A percentile compares a stretch with the other conserved stretches of the same genome.
phyloP scores from a whole-genome alignment of 2,113 vertebrate genomes.

The Balaenoptera acutorostrata region DNA sequence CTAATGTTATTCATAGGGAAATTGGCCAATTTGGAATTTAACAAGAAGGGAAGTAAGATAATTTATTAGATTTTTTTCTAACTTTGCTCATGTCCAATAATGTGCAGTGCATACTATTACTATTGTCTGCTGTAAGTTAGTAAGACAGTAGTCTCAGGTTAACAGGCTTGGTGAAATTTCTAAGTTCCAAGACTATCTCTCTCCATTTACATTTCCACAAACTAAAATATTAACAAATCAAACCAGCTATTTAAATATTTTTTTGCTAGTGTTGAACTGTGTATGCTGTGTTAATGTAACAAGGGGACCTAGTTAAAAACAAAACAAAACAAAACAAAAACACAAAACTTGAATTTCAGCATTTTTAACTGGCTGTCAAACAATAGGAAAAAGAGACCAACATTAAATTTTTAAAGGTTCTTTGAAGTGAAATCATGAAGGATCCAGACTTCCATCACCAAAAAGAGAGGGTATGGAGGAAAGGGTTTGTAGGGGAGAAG shows the following conservation, averaged over 20 bases:
- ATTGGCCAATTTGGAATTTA: constrained; percentile 59
- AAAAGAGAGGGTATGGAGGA: neutral
- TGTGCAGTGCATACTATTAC: neutral
- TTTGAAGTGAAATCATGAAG: neutral
- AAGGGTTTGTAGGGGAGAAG: neutral
- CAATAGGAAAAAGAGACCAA: neutral
- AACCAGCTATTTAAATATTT: neutral
- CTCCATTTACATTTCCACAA: neutral
- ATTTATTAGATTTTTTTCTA: constrained; percentile 56
- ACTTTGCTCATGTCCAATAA: constrained; percentile 31
- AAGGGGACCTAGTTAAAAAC: neutral
- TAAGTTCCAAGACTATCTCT: neutral
- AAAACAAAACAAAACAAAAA: neutral
- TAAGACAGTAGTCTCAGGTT: neutral
- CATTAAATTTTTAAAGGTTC: neutral
- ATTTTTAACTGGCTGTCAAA: neutral
- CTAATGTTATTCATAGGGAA: constrained; percentile 64
- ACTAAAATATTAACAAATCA: constrained; percentile 31
- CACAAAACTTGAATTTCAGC: neutral
- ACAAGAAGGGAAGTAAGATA: constrained; percentile 47
- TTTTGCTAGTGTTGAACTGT: neutral
- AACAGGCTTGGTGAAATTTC: neutral
- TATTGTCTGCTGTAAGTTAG: neutral
- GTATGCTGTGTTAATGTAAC: neutral
- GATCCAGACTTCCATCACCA: neutral